Base-by-base conservation (phyloP, 2,113 vertebrate species). In the Vombatus ursinus region DNA sequence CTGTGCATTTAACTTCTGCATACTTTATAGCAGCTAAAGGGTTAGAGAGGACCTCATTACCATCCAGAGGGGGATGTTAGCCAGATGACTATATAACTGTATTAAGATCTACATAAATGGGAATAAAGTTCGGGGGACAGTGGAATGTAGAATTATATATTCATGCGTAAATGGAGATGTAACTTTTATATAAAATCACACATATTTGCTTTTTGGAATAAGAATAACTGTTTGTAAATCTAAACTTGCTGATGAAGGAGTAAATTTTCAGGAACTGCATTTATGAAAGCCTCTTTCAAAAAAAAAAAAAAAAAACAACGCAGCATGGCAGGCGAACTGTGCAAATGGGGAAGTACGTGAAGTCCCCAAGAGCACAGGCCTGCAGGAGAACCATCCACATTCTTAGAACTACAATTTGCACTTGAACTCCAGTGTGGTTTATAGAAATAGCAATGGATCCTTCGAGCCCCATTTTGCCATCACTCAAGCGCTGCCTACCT, bases 1-100 rank as follows among this genome's bases (percentile, higher is more conserved):
- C 98, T 99, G 98, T 98, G 97, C 96, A 97, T 98, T 98, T 99
- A 99, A 99, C 98, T 99, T 98, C 98, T 98, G 99, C 98, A 98
- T 99, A 98, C 99, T 99, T 99, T 98, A 98, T 98, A 98, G 98
- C 98, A 98, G 98, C 98, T 99, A 98, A 98, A 98, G 98, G 98
- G 98, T 98, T 98, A 95, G 97, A 98, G 98, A 98, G 98, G 96
- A 98, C 98, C 98, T 98, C 61, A 91, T 99, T 99, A 98, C 98
- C 99, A 98, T 98, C 99, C 98, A 96, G 98, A 98, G 98, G 98
- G 98, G 98, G 95, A 97, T 94, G 96, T 94, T 97, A 96, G 97
- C 97, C 97, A 96, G 68, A 19, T n/a, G 96, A 96, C 98, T 98
- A 94, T 97, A 97, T 98, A 98, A 98, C 97, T 97, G 89, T 96